Base-by-base conservation (phyloP, 2,113 vertebrate genomes). In the Centrocercus urophasianus region DNA sequence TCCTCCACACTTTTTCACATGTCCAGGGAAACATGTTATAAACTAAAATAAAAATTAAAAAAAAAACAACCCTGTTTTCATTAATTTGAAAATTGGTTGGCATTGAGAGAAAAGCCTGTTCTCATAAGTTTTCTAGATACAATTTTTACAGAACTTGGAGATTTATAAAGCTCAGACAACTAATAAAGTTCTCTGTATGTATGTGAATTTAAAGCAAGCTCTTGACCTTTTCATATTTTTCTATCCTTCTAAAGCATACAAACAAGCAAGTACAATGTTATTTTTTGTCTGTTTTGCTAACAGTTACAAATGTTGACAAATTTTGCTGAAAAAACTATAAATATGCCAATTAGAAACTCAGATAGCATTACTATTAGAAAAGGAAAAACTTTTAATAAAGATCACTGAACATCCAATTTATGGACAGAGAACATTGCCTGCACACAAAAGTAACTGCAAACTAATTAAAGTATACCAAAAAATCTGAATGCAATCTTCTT, bases 11-110 rank as follows among this genome's bases (percentile, higher is more conserved):
- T 74, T 94, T 73, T 85, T 94, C 66, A 88, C 83, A 64, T 90
- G 24, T 45, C 14, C 32, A 79, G 56, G 24, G 69, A 30, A 83
- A 66, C 18, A 66, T 64, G 42, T 60, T 38, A 1, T 83, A 74
- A 94, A 90, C 73, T 50, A 83, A 60, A 61, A 89, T 84, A 86
- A 93, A 81, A 95, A 78, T 25, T 24, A 90, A 4, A 17, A 30
- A 56, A 89, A 93, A 50, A 24, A 22, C 10, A 24, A 90, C 28
- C 14, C 25, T 54, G 14, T 86, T 95, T 93, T 86, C 64, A 83
- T 11, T 32, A 11, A 2, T 86, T 91, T 34, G 52, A 83, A 73
- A 91, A 70, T 2, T 24, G 83, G 17, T 65, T 86, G 60, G 79
- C 32, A 88, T 14, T 10, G 77, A 52, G 38, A 84, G 12, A 76